phyloP scores from a whole-genome alignment of 2,113 vertebrate species.

The Chloropsis hardwickii region DNA sequence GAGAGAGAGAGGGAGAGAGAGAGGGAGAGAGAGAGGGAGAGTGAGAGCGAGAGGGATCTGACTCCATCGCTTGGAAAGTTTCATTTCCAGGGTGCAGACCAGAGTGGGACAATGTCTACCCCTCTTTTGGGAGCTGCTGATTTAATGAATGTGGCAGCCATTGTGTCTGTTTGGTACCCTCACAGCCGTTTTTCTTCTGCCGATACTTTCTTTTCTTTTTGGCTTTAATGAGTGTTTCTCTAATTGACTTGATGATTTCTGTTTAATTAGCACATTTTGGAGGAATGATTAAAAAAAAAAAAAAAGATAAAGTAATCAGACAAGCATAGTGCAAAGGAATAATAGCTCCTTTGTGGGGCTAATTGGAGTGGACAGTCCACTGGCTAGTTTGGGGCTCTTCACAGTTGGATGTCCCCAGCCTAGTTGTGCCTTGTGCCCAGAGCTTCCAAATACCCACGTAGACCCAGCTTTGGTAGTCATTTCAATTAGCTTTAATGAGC shows the following conservation, averaged over 20 bases:
- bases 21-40: too few relatives aligned
- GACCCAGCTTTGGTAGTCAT: slow-evolving; percentile 11
- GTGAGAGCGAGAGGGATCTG: not conserved
- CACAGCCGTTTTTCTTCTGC: slow-evolving; percentile 34
- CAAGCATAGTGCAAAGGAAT: slow-evolving; percentile 65
- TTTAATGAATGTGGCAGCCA: slow-evolving; percentile 41
- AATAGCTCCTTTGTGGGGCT: slow-evolving; percentile 69
- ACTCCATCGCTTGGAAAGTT: not conserved
- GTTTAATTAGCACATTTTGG: slow-evolving; percentile 78
- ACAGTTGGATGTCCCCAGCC: slow-evolving; percentile 54
- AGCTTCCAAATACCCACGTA: slow-evolving; percentile 25
- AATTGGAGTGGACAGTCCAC: slow-evolving; percentile 72
- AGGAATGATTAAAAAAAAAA: slow-evolving; percentile 66
- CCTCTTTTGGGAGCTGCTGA: slow-evolving; percentile 7
- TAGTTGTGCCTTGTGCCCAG: slow-evolving; percentile 19
- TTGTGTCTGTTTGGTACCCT: slow-evolving; percentile 55
- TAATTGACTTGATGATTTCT: slow-evolving; percentile 77
- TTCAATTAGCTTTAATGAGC: slow-evolving; percentile 55
- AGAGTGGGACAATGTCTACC: not conserved
- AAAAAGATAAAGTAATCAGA: slow-evolving; percentile 72
- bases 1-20: not conserved
- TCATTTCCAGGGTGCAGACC: not conserved
- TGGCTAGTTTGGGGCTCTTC: slow-evolving; percentile 56
- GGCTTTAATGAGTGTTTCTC: slow-evolving; percentile 69
- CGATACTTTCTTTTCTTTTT: slow-evolving; percentile 38